Evolutionary conservation across 2,888 invertebrate species (phyloP).

Genomic region (Drosophila neutralis): DNA sequence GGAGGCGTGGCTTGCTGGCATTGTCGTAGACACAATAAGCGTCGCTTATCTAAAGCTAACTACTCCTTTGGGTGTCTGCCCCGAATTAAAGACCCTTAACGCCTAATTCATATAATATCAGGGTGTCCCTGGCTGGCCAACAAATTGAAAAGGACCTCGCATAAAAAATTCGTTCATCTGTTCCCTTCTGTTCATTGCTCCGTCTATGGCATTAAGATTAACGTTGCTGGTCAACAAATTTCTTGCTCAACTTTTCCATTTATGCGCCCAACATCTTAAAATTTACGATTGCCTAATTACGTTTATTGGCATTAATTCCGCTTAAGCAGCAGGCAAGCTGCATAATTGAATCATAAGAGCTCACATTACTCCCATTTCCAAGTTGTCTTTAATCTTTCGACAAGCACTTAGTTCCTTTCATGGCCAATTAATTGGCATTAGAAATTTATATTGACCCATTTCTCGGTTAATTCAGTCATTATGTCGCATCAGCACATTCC

Average conservation of each 20-base stretch:
- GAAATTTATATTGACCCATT: slow-evolving; percentile 12
- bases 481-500: neutral
- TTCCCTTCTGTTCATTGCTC: slow-evolving; percentile 44
- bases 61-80: slow-evolving; percentile 79
- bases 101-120: slow-evolving; percentile 42
- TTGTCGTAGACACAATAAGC: slow-evolving; percentile 45
- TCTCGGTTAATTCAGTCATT: neutral
- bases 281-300: slow-evolving; percentile 10
- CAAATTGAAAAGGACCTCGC: slow-evolving; percentile 26
- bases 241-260: slow-evolving; percentile 9
- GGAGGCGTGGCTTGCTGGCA: neutral
- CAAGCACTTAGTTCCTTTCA: slow-evolving; percentile 36
- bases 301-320: neutral
- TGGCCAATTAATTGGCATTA: slow-evolving; percentile 10
- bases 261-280: slow-evolving; percentile 20
- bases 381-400: slow-evolving; percentile 32
- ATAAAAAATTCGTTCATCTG: slow-evolving; percentile 74
- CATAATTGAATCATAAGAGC: slow-evolving; percentile 32
- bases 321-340: neutral
- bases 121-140: neutral
- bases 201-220: slow-evolving; percentile 2
- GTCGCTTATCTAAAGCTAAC: slow-evolving; percentile 75
- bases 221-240: slow-evolving; percentile 15
- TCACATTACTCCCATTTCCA: slow-evolving; percentile 10
- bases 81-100: slow-evolving; percentile 50